Evolutionary conservation across 1,140 invertebrate genomes (phyloP), one percentile per base, ranked within the genome.

Genomic region (Dendroctonus valens): DNA sequence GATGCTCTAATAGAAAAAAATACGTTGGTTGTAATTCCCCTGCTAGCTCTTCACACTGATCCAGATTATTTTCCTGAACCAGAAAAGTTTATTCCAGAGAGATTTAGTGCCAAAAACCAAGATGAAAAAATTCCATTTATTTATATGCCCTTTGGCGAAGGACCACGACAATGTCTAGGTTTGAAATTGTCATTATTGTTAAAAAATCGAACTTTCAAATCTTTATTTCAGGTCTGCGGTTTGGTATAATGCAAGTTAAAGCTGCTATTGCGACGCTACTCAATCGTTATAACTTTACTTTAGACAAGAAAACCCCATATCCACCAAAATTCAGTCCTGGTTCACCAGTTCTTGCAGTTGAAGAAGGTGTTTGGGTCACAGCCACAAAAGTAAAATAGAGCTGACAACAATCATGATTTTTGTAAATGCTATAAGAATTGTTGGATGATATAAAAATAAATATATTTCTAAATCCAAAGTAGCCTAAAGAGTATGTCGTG

Each of bases 61-160:
- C 72, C 78, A 8, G 69, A 80, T 37, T 76, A 78, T 57, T 88
- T 79, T 70, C 79, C 83, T 11, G 78, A 87, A 59, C 85, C 86
- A 6, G 75, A 82, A 42, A 65, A 61, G 44, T 83, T 81, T 62
- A 69, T 80, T 69, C 81, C 81, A 6, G 81, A 82, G 41, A 69
- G 81, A 52, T 83, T 80, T 59, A 70, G 70, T 37, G 68, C 71
- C 12, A 76, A 79, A 60, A 78, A 77, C 60, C 74, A 70, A n/a
- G 39, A 58, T 6, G 70, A 62, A n/a, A 60, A 69, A 41, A 68
- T 74, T 7, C 77, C 74, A 0, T 81, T 73, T 55, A 58, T 75
- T 11, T 84, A 76, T 69, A 55, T 84, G 50, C 81, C 84, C 7
- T 85, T 86, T 72, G 82, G 83, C 14, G 74, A 74, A 7, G 84